Percentiles rank a stretch among this genome's conserved stretches.
Evolutionary conservation across 1,140 invertebrate genomes (phyloP).

Genomic region (Spodoptera frugiperda): DNA sequence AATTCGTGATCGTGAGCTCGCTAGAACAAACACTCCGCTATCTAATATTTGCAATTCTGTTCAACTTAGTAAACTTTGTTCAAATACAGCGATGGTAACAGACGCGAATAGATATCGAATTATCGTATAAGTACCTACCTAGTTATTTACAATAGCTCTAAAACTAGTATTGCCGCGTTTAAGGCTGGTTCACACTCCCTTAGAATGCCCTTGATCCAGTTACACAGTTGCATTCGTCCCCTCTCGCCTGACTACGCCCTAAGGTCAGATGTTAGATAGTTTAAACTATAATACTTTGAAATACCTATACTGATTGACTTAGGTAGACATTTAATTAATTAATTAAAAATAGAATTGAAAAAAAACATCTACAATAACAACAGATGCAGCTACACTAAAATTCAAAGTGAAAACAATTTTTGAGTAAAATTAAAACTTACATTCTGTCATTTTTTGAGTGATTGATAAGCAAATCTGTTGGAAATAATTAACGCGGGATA

Average conservation of each 20-base stretch:
- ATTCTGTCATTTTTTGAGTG: too few species aligned
- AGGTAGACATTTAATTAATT: too few species aligned
- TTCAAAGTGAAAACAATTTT: too few species aligned
- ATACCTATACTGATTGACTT: too few species aligned
- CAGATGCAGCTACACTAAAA: too few species aligned
- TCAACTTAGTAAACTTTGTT: background rate
- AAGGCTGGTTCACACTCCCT: conserved; percentile 9
- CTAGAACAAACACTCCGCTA: conserved; percentile 15
- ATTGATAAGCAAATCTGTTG: too few species aligned
- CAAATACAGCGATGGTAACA: background rate
- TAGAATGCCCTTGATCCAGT: conserved; percentile 22
- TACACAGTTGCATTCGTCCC: conserved; percentile 6
- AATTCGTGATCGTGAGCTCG: conserved; percentile 12
- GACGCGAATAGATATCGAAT: background rate
- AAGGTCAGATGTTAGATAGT: background rate
- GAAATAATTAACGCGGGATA: too few species aligned
- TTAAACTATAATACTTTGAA: too few species aligned
- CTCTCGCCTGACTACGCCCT: conserved; percentile 4
- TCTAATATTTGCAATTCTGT: conserved; percentile 17
- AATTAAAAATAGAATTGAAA: too few species aligned
- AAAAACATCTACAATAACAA: too few species aligned
- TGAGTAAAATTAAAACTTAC: too few species aligned
- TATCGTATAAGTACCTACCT: too few species aligned
- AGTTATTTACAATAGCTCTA: background rate
- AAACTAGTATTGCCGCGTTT: background rate